These are phyloP conservation scores for Daptonema setosum DNA, from an alignment of 2,888 invertebrate genomes.

Conservation along the genomic window DNA sequence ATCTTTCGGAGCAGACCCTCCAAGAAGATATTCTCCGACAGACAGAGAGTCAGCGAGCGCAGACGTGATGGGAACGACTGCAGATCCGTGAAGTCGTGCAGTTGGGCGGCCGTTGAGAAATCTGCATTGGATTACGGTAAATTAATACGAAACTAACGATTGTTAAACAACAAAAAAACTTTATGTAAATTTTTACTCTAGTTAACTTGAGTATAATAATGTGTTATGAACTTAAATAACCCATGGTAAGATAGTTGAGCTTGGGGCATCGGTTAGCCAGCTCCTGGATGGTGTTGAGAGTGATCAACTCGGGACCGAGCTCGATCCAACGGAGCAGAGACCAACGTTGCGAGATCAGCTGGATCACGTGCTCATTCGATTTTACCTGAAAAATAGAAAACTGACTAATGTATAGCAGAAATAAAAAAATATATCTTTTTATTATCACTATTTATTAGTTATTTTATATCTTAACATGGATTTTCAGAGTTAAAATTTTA, in stretches of 20 bases:
- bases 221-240: too few relatives aligned
- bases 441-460: too few relatives aligned
- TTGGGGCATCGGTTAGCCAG: conserved; percentile 84
- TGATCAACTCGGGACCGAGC: conserved; percentile 80
- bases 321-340: conserved; percentile 73
- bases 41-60: conserved; percentile 76
- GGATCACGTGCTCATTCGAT: conserved; percentile 16
- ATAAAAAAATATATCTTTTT: too few relatives aligned
- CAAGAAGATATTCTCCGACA: conserved; percentile 98
- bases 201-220: too few relatives aligned
- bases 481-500: too few relatives aligned
- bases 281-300: conserved; percentile 85
- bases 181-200: too few relatives aligned
- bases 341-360: conserved; percentile 38
- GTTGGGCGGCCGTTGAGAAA: conserved; percentile 89
- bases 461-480: too few relatives aligned
- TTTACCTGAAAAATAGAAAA: conserved; percentile 17
- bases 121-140: conserved; percentile 50
- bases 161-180: too few relatives aligned
- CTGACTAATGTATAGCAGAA: too few relatives aligned
- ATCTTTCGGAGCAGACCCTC: conserved; percentile 99
- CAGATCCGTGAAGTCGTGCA: conserved; percentile 97
- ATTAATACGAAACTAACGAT: too few relatives aligned
- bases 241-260: conserved; percentile 71
- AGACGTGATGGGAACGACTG: conserved; percentile 94